Conservation (phyloP, 2,113 vertebrate genomes). For the Montifringilla adamsi region DNA sequence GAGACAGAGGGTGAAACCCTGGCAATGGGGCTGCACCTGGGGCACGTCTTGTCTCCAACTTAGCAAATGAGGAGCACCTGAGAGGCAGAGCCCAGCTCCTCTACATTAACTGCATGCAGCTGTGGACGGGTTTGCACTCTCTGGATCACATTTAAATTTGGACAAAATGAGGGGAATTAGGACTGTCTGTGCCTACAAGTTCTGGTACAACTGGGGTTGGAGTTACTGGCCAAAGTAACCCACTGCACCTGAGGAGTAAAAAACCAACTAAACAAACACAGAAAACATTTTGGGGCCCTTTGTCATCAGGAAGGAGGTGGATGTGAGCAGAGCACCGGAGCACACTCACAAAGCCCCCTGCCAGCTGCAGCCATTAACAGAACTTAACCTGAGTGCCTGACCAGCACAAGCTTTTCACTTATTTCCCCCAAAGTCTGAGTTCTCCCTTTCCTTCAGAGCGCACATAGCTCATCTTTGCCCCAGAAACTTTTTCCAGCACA, state of each 20-base stretch:
- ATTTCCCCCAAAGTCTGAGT: not conserved
- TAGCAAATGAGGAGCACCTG: not conserved
- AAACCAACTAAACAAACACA: rapidly evolving
- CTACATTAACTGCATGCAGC: not conserved
- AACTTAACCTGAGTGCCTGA: not conserved
- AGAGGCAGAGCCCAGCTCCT: not conserved
- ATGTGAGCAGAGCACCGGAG: not conserved
- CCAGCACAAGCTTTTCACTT: not conserved
- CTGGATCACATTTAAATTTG: not conserved
- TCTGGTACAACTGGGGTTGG: rapidly evolving
- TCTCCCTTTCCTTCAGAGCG: not conserved
- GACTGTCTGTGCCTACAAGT: not conserved
- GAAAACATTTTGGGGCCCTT: not conserved
- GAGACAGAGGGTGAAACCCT: not conserved
- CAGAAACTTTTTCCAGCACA: not conserved
- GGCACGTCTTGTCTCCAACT: not conserved
- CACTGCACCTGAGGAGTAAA: not conserved
- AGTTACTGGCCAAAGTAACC: not conserved
- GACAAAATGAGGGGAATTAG: not conserved
- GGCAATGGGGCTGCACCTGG: rapidly evolving
- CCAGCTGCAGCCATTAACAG: not conserved
- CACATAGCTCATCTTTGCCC: not conserved
- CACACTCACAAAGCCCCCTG: rapidly evolving
- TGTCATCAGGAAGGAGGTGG: not conserved
- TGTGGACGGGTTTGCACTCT: not conserved